Percentiles rank a stretch among this genome's conserved stretches.
phyloP scores from a whole-genome alignment of 1,140 invertebrate genomes.

The Ips typographus region DNA sequence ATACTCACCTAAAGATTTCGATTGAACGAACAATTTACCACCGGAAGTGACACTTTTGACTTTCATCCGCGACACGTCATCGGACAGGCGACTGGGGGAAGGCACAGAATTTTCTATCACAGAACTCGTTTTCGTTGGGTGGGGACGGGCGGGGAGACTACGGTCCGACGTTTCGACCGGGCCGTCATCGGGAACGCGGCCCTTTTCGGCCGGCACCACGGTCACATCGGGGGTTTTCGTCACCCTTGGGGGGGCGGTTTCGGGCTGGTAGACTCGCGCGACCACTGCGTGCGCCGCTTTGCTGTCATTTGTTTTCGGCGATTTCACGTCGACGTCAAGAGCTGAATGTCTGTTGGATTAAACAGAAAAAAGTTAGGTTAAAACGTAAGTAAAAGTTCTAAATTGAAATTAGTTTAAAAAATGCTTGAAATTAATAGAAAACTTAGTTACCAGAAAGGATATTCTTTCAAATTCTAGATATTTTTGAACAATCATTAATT shows the following conservation, averaged over 20 bases:
- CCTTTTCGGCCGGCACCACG: slow-evolving; percentile 21
- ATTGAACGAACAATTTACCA: slow-evolving; percentile 35
- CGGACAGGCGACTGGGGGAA: slow-evolving; percentile 44
- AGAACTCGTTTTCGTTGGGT: slow-evolving; percentile 40
- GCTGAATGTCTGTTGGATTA: slow-evolving; percentile 42
- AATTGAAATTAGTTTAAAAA: too few species aligned
- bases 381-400: too few species aligned
- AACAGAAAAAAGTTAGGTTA: background rate
- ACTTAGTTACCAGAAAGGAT: too few species aligned
- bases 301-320: slow-evolving; percentile 37
- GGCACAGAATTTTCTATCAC: slow-evolving; percentile 49
- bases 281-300: background rate
- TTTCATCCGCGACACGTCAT: slow-evolving; percentile 39
- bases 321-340: slow-evolving; percentile 49
- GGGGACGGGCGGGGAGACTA: slow-evolving; percentile 21
- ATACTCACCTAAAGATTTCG: slow-evolving; percentile 35
- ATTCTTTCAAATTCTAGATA: too few species aligned
- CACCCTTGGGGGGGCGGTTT: slow-evolving; percentile 16
- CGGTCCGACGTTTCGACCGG: slow-evolving; percentile 2
- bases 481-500: too few species aligned
- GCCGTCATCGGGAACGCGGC: slow-evolving; percentile 6
- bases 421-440: too few species aligned
- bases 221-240: slow-evolving; percentile 26
- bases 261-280: background rate
- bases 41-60: slow-evolving; percentile 32